Percentiles rank a stretch among this genome's conserved stretches.
Conservation (phyloP, 2,888 invertebrate genomes). For the Catocala fraxini region DNA sequence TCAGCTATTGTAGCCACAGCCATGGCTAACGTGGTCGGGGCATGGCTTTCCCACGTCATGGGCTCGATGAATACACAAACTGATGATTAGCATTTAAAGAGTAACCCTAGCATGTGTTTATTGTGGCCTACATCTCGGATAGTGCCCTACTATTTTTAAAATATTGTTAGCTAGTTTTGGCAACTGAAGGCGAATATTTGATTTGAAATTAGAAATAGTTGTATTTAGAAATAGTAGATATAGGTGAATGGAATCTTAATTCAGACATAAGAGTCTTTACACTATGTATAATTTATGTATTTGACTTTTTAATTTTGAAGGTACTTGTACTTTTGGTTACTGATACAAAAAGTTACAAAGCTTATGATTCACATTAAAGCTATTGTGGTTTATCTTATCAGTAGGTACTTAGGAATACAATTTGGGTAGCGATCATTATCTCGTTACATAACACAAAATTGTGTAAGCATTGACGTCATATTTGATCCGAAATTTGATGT, state of each 20-base stretch:
- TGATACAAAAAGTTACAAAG: too few relatives aligned
- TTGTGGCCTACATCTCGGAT: slow-evolving; percentile 15
- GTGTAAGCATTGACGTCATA: slow-evolving; percentile 56
- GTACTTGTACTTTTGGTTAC: too few relatives aligned
- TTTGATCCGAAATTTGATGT: slow-evolving; percentile 31
- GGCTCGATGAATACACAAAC: slow-evolving; percentile 35
- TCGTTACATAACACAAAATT: slow-evolving; percentile 50
- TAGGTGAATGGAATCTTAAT: too few relatives aligned
- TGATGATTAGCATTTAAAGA: slow-evolving; percentile 43
- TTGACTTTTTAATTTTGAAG: too few relatives aligned
- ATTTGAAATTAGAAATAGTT: neutral
- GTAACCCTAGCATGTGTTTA: slow-evolving; percentile 21
- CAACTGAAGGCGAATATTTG: neutral
- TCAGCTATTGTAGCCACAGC: slow-evolving; percentile 60
- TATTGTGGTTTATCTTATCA: slow-evolving; percentile 39
- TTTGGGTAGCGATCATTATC: slow-evolving; percentile 43
- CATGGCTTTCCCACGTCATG: slow-evolving; percentile 63
- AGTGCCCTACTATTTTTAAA: neutral
- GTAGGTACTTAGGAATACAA: slow-evolving; percentile 34
- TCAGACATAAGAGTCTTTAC: too few relatives aligned
- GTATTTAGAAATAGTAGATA: too few relatives aligned
- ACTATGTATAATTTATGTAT: too few relatives aligned
- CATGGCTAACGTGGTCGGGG: slow-evolving; percentile 55
- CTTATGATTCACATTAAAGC: slow-evolving; percentile 22
- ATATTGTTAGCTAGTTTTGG: slow-evolving; percentile 6